These are phyloP conservation scores for Ceryle rudis DNA, from an alignment of 2,797 vertebrate species.

Conservation along the genomic window DNA sequence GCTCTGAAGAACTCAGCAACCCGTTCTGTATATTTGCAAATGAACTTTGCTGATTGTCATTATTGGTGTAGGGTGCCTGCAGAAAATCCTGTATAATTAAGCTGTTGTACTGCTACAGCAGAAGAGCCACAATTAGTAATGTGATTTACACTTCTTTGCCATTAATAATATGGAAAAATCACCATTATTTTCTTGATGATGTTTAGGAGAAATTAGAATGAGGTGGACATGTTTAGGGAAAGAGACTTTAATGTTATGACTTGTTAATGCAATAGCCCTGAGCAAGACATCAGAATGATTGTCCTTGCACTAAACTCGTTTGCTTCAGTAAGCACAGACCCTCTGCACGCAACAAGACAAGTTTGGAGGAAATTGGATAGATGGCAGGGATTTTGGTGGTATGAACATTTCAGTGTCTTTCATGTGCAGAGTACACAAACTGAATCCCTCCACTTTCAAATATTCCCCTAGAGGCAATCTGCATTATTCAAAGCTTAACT, in stretches of 20 bases:
- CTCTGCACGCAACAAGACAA: constrained; percentile 60
- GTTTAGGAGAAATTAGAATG: constrained; percentile 47
- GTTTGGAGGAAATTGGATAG: constrained; percentile 58
- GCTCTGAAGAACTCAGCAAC: constrained; percentile 22
- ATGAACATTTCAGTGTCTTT: constrained; percentile 59
- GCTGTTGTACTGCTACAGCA: background rate
- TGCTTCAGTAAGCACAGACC: constrained; percentile 71
- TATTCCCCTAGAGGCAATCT: constrained; percentile 65
- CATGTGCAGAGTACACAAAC: constrained; percentile 65
- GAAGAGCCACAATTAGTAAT: constrained; percentile 22
- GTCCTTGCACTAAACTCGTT: constrained; percentile 63
- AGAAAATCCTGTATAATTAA: constrained; percentile 40
- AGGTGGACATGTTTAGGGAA: constrained; percentile 46
- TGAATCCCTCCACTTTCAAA: constrained; percentile 58
- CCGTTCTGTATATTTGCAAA: constrained; percentile 5
- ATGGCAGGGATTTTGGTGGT: constrained; percentile 42
- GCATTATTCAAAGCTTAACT: constrained; percentile 74
- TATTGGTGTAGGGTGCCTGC: constrained; percentile 46
- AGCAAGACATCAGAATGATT: constrained; percentile 69
- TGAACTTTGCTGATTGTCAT: constrained; percentile 16
- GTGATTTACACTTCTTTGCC: constrained; percentile 46
- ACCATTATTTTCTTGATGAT: constrained; percentile 44
- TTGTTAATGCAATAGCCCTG: constrained; percentile 61
- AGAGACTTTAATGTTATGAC: constrained; percentile 55
- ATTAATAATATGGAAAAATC: constrained; percentile 46